Conservation (phyloP, 2,888 invertebrate genomes). For the Drosophila formosana region DNA sequence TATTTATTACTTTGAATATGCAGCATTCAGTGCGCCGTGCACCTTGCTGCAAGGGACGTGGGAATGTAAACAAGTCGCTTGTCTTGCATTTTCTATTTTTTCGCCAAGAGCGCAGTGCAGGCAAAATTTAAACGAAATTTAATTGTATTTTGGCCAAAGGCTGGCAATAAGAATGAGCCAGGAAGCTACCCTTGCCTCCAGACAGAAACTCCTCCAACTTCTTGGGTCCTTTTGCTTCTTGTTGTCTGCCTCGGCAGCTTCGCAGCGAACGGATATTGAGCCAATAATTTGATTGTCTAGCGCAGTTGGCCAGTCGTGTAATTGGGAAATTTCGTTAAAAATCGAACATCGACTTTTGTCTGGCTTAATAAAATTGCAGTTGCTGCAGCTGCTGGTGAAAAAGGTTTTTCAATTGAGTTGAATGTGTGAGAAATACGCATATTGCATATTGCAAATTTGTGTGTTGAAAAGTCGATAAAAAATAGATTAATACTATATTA, state of each 20-base stretch:
- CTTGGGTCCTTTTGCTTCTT: constrained; percentile 26
- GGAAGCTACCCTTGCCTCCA: constrained; percentile 61
- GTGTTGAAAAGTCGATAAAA: neutral
- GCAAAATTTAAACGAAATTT: constrained; percentile 72
- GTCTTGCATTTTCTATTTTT: constrained; percentile 16
- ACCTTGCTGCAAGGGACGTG: constrained; percentile 57
- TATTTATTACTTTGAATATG: constrained; percentile 59
- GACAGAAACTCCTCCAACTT: constrained; percentile 21
- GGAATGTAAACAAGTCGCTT: constrained; percentile 73
- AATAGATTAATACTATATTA: neutral
- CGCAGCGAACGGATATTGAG: constrained; percentile 68
- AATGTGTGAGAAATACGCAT: neutral
- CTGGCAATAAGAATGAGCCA: constrained; percentile 34
- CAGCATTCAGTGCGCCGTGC: constrained; percentile 52
- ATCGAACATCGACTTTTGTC: constrained; percentile 43
- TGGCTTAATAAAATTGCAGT: constrained; percentile 1
- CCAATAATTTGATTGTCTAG: constrained; percentile 77
- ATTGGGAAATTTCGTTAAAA: constrained; percentile 47
- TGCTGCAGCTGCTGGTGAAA: constrained; percentile 3
- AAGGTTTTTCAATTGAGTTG: neutral
- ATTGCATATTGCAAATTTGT: neutral
- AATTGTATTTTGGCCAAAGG: constrained; percentile 69
- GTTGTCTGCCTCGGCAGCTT: constrained; percentile 13
- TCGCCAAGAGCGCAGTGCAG: constrained; percentile 48
- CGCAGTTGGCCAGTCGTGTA: constrained; percentile 41